Percentiles rank a stretch among this genome's conserved stretches.
Evolutionary conservation across 2,113 vertebrate genomes (phyloP).

Genomic region (Rafetus swinhoei): DNA sequence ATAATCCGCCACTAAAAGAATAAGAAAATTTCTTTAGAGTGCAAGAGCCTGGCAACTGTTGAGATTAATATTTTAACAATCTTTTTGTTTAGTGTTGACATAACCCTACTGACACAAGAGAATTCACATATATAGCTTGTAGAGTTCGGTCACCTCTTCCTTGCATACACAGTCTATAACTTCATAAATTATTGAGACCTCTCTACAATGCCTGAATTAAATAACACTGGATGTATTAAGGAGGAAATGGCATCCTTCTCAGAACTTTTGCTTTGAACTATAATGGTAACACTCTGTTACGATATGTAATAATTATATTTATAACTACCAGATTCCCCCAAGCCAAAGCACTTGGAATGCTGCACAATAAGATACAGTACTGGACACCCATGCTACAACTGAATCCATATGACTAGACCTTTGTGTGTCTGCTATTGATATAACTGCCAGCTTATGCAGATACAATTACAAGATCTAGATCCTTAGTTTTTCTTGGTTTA

Average conservation of each 20-base stretch:
- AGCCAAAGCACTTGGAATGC: not conserved
- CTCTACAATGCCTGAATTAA: not conserved
- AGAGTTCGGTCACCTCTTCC: not conserved
- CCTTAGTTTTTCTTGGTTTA: not conserved
- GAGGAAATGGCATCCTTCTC: not conserved
- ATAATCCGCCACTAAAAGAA: not conserved
- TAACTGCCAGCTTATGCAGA: not conserved
- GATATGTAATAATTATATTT: not conserved
- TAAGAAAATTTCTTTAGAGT: not conserved
- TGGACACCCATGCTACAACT: not conserved
- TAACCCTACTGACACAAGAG: not conserved
- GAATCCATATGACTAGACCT: not conserved
- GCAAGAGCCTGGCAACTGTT: not conserved
- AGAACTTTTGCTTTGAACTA: not conserved
- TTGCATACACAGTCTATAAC: not conserved
- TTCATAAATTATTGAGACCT: not conserved
- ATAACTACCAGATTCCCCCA: not conserved
- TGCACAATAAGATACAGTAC: not conserved
- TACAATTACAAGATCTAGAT: not conserved
- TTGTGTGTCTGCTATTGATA: not conserved
- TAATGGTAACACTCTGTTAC: not conserved
- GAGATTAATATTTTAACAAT: not conserved
- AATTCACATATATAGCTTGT: not conserved
- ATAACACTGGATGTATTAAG: not conserved
- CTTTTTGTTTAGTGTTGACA: not conserved